Base-by-base conservation (phyloP, 2,888 invertebrate species). In the Nomada hirtipes region DNA sequence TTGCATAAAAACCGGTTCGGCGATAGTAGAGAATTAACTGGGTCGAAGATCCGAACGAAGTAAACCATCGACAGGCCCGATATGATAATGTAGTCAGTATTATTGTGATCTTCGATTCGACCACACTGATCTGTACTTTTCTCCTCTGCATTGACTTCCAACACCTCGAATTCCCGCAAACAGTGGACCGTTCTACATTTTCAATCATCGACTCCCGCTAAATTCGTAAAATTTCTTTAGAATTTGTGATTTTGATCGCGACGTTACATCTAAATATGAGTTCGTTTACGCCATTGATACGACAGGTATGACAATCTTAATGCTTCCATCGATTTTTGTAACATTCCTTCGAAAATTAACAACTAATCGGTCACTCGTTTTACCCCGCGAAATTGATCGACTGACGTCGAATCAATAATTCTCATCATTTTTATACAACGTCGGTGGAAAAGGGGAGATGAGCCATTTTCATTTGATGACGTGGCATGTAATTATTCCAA, bases 1-100 rank as follows among this genome's bases (percentile, higher is more conserved):
- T 79, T 82, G 70, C 42, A 50, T 73, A 82, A 83, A 52, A 82
- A 83, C 82, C 83, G 69, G 82, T 82, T 83, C 72, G 75, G 42
- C 23, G 60, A 26, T 50, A 26, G 29, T 69, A n/a, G 29, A 26
- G 57, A 61, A 67, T 59, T 69, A 64, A 75, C 42, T 36, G 52
- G 13, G 10, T 26, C 57, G 42, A 42, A 59, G 52, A 61, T 47
- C 50, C n/a, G 29, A 20, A 61, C n/a, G 57, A 57, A 23, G 26
- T 20, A 57, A 57, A 23, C n/a, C 26, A 23, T 57, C 20, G 13
- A 20, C 57, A 23, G 2, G 13, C 15, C 47, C 47, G 26, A 64
- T 73, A 70, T 76, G 65, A 47, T 44, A 63, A 71, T 68, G 53
- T 36, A 59, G 59, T 69, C 78, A 84, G 77, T 81, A 65, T 76